These are phyloP conservation scores for Lagria hirta DNA, from an alignment of 2,888 invertebrate species.

Conservation along the genomic window DNA sequence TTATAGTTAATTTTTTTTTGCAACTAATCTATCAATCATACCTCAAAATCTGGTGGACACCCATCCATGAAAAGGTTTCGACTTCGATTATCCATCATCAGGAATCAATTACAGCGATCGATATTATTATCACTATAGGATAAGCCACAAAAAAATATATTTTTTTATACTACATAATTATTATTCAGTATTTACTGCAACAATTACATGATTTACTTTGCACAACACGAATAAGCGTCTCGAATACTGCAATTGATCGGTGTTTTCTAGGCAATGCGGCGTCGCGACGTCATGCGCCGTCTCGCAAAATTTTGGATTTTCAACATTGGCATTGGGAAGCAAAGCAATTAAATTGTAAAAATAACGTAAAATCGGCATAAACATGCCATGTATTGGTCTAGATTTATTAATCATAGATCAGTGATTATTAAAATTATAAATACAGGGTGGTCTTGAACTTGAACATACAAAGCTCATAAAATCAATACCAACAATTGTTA, in stretches of 20 bases:
- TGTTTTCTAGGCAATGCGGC: constrained; percentile 39
- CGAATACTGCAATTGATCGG: constrained; percentile 33
- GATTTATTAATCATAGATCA: background rate
- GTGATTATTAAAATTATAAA: background rate
- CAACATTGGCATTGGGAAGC: background rate
- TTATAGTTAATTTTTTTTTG: too few species aligned
- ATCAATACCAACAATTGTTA: too few species aligned
- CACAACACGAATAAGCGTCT: constrained; percentile 27
- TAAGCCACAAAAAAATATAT: too few species aligned
- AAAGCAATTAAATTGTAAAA: too few species aligned
- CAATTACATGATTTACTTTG: constrained; percentile 14
- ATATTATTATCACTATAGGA: too few species aligned
- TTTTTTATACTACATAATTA: too few species aligned
- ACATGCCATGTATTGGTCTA: too few species aligned
- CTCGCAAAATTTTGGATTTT: constrained; percentile 8
- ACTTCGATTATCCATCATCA: constrained; percentile 43
- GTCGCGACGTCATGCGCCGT: constrained; percentile 45
- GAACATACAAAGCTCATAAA: too few species aligned
- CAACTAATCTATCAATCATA: too few species aligned
- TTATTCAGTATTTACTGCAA: constrained; percentile 6
- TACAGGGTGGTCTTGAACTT: too few species aligned
- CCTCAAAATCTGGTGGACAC: constrained; percentile 48
- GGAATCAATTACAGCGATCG: too few species aligned
- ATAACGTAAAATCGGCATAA: too few species aligned
- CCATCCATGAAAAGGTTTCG: constrained; percentile 48